These are phyloP conservation scores for Tholera decimalis DNA, from an alignment of 2,888 invertebrate species.

Conservation along the genomic window DNA sequence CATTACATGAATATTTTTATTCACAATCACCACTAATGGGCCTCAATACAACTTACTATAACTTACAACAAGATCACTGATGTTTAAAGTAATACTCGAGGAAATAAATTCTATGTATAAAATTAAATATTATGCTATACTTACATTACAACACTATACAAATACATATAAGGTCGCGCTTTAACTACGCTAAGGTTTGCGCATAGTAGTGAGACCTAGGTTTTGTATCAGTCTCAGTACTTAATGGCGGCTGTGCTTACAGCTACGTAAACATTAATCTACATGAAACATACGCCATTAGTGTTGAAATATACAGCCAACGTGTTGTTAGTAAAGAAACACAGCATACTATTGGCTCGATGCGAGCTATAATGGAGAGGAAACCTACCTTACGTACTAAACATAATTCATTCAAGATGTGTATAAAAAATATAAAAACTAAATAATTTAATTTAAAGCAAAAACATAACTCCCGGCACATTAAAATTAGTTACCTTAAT, in stretches of 20 bases:
- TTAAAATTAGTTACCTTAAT: conserved; percentile 11
- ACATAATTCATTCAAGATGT: background rate
- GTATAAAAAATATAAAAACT: conserved; percentile 23
- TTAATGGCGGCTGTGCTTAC: conserved; percentile 15
- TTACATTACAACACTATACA: too few relatives aligned
- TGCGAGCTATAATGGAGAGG: conserved; percentile 30
- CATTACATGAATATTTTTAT: too few relatives aligned
- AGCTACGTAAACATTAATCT: background rate
- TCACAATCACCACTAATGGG: conserved; percentile 32
- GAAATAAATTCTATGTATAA: conserved; percentile 12
- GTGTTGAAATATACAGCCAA: background rate
- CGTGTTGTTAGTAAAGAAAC: too few relatives aligned
- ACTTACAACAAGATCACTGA: conserved; percentile 20
- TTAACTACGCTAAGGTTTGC: background rate
- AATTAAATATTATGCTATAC: conserved; percentile 12
- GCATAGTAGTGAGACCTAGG: background rate
- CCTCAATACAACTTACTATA: background rate
- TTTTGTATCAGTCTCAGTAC: background rate
- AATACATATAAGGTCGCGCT: background rate
- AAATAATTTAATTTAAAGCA: background rate
- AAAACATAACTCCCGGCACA: conserved; percentile 6
- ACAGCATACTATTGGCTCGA: conserved; percentile 28
- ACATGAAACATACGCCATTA: background rate
- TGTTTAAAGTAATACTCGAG: conserved; percentile 21
- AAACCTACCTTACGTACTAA: conserved; percentile 10